Percentiles rank a stretch among this genome's conserved stretches.
Conservation (phyloP, 1,140 invertebrate genomes). For the Agrilus planipennis region DNA sequence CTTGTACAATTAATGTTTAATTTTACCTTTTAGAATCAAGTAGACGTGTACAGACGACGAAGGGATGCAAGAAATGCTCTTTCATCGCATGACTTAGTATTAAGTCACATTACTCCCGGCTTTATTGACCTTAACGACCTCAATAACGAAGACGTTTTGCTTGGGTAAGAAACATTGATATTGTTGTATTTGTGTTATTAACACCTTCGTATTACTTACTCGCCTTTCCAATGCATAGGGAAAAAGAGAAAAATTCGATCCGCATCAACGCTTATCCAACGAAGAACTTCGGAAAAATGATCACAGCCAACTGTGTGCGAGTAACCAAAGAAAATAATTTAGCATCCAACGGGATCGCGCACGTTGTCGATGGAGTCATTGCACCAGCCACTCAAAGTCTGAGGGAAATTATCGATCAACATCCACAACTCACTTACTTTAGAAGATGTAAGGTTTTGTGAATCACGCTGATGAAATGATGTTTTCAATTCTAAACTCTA, state of each 20-base stretch:
- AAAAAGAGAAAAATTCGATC: slow-evolving; percentile 39
- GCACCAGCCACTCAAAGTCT: slow-evolving; percentile 39
- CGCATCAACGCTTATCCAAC: slow-evolving; percentile 49
- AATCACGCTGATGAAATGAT: not conserved
- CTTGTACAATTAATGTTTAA: not conserved
- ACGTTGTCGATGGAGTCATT: slow-evolving; percentile 50
- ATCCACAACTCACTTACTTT: slow-evolving; percentile 25
- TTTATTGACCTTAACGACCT: slow-evolving; percentile 37
- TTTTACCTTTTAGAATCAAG: slow-evolving; percentile 4
- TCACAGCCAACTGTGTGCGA: slow-evolving; percentile 44
- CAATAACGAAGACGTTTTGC: slow-evolving; percentile 35
- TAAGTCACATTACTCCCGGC: slow-evolving; percentile 36
- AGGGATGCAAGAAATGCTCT: slow-evolving; percentile 19
- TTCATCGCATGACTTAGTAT: slow-evolving; percentile 29
- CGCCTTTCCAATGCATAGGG: slow-evolving; percentile 27
- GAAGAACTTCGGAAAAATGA: slow-evolving; percentile 31
- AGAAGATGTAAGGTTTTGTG: slow-evolving; percentile 25
- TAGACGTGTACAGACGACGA: slow-evolving; percentile 23
- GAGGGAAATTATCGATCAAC: slow-evolving; percentile 33
- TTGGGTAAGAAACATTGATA: slow-evolving; percentile 20
- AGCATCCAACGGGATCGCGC: slow-evolving; percentile 55
- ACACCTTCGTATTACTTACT: slow-evolving; percentile 12
- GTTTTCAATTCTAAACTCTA: not conserved
- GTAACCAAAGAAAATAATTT: slow-evolving; percentile 36
- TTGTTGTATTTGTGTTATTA: not conserved